These are phyloP conservation scores for Gambelia wislizenii DNA, from an alignment of 2,797 vertebrate genomes.

Conservation along the genomic window DNA sequence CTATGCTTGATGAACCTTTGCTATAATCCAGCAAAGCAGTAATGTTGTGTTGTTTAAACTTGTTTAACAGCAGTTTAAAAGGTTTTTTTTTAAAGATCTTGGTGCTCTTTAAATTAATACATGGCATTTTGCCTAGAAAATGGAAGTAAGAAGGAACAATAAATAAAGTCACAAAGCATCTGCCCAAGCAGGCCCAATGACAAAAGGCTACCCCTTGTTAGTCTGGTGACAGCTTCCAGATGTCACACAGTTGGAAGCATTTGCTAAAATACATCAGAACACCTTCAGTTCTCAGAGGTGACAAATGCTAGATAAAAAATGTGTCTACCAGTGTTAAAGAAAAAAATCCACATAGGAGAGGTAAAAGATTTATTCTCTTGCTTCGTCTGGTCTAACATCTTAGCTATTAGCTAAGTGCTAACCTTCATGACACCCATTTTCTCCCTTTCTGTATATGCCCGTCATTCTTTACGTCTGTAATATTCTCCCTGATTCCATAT, in stretches of 20 bases:
- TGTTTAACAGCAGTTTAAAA: background rate
- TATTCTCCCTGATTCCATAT: background rate
- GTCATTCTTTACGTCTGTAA: background rate
- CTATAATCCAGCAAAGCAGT: background rate
- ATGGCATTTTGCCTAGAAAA: background rate
- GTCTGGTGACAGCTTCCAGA: conserved; percentile 63
- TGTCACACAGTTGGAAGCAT: conserved; percentile 69
- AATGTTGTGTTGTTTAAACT: background rate
- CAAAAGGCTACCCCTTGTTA: conserved; percentile 65
- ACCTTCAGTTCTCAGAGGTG: conserved; percentile 48
- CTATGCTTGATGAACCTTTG: background rate
- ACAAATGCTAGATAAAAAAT: conserved; percentile 57
- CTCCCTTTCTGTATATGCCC: conserved; percentile 9
- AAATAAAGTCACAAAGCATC: conserved; percentile 23
- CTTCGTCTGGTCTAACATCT: background rate
- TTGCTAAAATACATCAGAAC: conserved; percentile 64
- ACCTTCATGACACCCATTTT: conserved; percentile 30
- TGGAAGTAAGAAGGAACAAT: background rate
- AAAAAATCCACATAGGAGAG: background rate
- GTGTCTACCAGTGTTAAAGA: background rate
- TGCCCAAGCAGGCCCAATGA: conserved; percentile 54
- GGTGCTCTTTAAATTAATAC: background rate
- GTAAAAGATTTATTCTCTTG: conserved; percentile 23
- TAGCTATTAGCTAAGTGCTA: conserved; percentile 30
- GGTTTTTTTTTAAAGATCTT: background rate